These are phyloP conservation scores for Frankliniella fusca DNA, from an alignment of 2,888 invertebrate genomes.

Conservation along the genomic window DNA sequence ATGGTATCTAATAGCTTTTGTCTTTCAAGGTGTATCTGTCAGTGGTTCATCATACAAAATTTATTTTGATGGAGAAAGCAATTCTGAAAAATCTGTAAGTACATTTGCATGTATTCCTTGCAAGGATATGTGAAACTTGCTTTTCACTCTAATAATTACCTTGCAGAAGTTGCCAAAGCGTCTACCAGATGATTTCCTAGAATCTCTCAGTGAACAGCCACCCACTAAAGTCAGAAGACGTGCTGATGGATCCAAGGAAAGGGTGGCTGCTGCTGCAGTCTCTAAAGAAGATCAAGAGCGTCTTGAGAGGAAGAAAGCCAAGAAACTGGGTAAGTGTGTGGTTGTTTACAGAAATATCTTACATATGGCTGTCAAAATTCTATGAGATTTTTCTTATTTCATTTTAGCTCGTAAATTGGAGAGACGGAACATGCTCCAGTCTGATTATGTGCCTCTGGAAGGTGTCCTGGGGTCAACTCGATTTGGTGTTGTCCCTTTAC, in stretches of 20 bases:
- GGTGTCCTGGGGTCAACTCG: not conserved
- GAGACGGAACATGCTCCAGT: not conserved
- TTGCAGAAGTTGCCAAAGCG: not conserved
- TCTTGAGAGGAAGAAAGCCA: not conserved
- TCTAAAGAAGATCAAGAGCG: not conserved
- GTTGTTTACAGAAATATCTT: not conserved
- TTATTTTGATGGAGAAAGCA: not conserved
- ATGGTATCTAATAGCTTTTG: no score
- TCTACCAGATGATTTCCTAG: not conserved
- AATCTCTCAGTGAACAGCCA: conserved; percentile 5
- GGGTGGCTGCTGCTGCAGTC: not conserved
- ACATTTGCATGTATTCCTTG: not conserved
- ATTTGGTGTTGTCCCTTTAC: not conserved
- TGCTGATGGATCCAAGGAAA: not conserved
- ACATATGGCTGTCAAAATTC: not conserved
- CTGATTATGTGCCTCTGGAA: conserved; percentile 3
- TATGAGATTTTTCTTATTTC: not conserved
- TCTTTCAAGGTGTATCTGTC: not conserved
- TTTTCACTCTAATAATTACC: not conserved
- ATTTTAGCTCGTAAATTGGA: not conserved
- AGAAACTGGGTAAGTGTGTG: not conserved
- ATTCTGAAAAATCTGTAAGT: not conserved
- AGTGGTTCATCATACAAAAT: not conserved
- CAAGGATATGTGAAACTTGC: no score
- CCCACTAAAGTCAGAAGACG: not conserved